These are phyloP conservation scores for Sebastes paucispinis DNA, from an alignment of 2,797 vertebrate genomes.

Conservation along the genomic window DNA sequence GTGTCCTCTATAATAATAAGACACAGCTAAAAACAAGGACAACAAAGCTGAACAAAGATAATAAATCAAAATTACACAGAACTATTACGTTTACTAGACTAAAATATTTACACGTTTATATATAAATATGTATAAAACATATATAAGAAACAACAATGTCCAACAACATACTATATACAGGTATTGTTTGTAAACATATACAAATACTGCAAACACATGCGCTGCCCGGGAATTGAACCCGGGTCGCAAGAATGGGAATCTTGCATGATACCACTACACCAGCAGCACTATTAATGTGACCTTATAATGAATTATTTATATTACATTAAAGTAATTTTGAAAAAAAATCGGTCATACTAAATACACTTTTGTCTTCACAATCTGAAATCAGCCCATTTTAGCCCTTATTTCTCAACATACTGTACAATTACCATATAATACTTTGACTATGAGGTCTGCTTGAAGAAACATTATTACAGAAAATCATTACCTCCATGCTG, in stretches of 20 bases:
- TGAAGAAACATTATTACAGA: neutral
- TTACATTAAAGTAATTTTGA: neutral
- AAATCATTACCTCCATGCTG: neutral
- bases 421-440: neutral
- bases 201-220: conserved; percentile 63
- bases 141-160: neutral
- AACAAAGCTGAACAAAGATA: neutral
- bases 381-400: too few species aligned
- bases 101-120: neutral
- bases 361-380: too few species aligned
- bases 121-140: neutral
- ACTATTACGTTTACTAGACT: rapidly evolving
- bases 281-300: conserved; percentile 79
- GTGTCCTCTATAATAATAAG: neutral
- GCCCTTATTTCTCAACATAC: neutral
- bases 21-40: neutral
- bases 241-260: conserved; percentile 99
- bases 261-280: conserved; percentile 98
- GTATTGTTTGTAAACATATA: neutral
- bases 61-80: neutral
- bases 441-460: neutral
- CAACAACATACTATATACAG: neutral
- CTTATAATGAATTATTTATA: neutral
- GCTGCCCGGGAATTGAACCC: conserved; percentile 99
- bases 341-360: too few species aligned